Percentiles rank a stretch among this genome's conserved stretches.
These are phyloP conservation scores for Platyrinchus mystaceus DNA, from an alignment of 2,797 vertebrate species.

Conservation along the genomic window DNA sequence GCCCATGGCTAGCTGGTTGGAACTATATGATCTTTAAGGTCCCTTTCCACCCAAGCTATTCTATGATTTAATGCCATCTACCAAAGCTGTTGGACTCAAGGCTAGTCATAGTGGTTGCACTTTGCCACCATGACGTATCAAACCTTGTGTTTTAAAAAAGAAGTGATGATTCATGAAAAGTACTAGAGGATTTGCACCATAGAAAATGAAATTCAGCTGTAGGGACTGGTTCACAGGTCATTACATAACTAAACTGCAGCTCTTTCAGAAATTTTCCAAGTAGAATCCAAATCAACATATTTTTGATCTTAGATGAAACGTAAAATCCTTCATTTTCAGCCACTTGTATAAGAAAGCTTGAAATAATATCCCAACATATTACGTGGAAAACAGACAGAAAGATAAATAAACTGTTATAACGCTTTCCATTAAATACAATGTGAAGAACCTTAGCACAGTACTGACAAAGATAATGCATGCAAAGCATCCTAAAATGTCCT, in stretches of 20 bases:
- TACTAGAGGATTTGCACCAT: background rate
- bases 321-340: background rate
- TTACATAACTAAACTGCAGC: background rate
- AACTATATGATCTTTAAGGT: background rate
- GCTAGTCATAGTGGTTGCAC: background rate
- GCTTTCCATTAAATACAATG: background rate
- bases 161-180: background rate
- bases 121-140: background rate
- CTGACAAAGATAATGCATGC: background rate
- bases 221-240: background rate
- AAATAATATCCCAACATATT: background rate
- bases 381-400: background rate
- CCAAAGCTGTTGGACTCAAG: background rate
- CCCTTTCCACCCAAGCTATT: background rate
- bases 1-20: background rate
- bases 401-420: background rate
- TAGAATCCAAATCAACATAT: background rate
- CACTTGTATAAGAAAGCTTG: background rate
- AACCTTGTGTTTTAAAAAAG: background rate
- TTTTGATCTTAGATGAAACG: background rate
- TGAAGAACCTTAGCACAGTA: background rate
- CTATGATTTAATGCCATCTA: background rate
- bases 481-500: background rate
- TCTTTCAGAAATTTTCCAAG: background rate
- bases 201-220: background rate